Conservation (phyloP, 30 jellyfish, hydroid and myxozoan species). For the Sanderia malayensis region DNA sequence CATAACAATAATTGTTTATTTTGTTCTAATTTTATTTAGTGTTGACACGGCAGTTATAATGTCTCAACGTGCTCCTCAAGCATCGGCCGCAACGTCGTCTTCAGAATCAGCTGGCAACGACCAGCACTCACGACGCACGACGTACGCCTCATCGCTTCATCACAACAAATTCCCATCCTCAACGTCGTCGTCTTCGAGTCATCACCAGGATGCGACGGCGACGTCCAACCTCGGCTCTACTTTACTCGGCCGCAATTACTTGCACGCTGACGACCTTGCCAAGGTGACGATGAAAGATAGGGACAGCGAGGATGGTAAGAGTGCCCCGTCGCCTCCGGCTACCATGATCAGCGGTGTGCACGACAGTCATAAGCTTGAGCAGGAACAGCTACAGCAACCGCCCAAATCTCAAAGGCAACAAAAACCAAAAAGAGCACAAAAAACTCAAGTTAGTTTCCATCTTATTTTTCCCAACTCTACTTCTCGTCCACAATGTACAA, state of each 20-base stretch:
- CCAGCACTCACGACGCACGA: constrained; percentile 46
- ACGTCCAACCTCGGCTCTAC: constrained; percentile 64
- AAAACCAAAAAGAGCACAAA: constrained; percentile 27
- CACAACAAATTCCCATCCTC: constrained; percentile 75
- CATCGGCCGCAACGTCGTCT: constrained; percentile 68
- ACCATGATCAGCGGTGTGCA: constrained; percentile 89
- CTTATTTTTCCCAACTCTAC: no score
- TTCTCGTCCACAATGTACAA: no score
- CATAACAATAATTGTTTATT: no score
- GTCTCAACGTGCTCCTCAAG: constrained; percentile 80
- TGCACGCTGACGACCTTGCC: constrained; percentile 45
- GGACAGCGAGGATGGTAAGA: constrained; percentile 21
- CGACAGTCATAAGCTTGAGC: constrained; percentile 93
- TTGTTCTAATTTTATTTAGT: no score
- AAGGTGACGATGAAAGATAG: constrained; percentile 35
- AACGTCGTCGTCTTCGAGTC: no score
- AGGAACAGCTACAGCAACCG: constrained; percentile 77
- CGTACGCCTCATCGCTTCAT: constrained; percentile 63
- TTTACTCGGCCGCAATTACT: constrained; percentile 66
- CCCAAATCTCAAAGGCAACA: constrained; percentile 58
- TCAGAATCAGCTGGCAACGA: constrained; percentile 62
- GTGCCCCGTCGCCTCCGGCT: constrained; percentile 14
- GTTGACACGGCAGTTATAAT: constrained; percentile 88
- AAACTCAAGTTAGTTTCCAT: constrained; percentile 18
- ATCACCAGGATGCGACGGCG: no score